Evolutionary conservation across 2,888 invertebrate species (phyloP).

Genomic region (Patella ulyssiponensis): DNA sequence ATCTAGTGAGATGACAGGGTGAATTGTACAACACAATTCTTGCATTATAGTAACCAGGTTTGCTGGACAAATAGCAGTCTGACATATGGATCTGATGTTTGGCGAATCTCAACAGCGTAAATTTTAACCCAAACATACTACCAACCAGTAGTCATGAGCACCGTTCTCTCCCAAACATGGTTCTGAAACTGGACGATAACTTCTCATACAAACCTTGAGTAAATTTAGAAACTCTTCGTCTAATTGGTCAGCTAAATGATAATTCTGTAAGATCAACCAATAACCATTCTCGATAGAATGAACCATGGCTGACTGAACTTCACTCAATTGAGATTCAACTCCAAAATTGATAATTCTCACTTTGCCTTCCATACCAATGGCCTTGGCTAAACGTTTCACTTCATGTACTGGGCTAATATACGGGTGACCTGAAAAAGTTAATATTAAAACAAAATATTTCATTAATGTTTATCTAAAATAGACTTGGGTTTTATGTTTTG

Average conservation of each 20-base stretch:
- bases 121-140: too few relatives aligned
- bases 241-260: slow-evolving; percentile 62
- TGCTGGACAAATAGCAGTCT: too few relatives aligned
- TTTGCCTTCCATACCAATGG: slow-evolving; percentile 65
- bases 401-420: slow-evolving; percentile 63
- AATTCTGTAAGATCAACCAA: slow-evolving; percentile 70
- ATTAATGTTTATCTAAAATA: too few relatives aligned
- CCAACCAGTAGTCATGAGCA: too few relatives aligned
- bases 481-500: too few relatives aligned
- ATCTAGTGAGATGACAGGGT: too few relatives aligned
- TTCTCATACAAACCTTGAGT: slow-evolving; percentile 43
- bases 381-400: slow-evolving; percentile 63
- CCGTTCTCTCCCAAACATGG: too few relatives aligned
- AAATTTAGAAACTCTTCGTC: slow-evolving; percentile 54
- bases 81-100: too few relatives aligned
- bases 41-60: too few relatives aligned
- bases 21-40: too few relatives aligned
- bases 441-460: neutral
- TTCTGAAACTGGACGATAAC: too few relatives aligned
- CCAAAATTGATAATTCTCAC: slow-evolving; percentile 67
- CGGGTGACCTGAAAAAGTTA: slow-evolving; percentile 51
- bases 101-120: too few relatives aligned
- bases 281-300: slow-evolving; percentile 66
- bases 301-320: slow-evolving; percentile 59
- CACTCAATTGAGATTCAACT: slow-evolving; percentile 57